Conservation (phyloP, 1,140 invertebrate species). For the Protaetia brevitarsis region DNA sequence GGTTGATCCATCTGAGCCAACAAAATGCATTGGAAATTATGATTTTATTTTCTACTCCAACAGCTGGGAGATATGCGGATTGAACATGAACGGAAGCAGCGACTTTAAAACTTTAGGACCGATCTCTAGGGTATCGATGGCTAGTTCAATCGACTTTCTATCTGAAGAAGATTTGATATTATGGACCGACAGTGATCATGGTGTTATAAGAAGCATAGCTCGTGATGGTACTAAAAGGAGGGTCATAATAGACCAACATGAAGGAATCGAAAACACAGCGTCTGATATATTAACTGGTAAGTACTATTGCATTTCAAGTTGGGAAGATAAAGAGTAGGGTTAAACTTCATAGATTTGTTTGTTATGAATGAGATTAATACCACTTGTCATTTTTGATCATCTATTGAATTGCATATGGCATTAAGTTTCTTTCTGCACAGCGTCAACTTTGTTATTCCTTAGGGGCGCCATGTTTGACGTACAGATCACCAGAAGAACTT, state of each 20-base stretch:
- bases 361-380: no score
- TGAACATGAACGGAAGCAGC: slow-evolving; percentile 54
- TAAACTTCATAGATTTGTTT: no score
- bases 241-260: slow-evolving; percentile 53
- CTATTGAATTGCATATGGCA: not conserved
- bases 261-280: slow-evolving; percentile 57
- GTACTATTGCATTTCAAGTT: slow-evolving; percentile 5
- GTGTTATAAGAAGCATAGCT: slow-evolving; percentile 69
- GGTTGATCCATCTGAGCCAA: slow-evolving; percentile 53
- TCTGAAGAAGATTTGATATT: slow-evolving; percentile 69
- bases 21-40: slow-evolving; percentile 54
- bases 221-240: slow-evolving; percentile 72
- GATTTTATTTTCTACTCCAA: slow-evolving; percentile 76
- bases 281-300: slow-evolving; percentile 63
- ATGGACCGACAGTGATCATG: slow-evolving; percentile 77
- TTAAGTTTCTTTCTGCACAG: no score
- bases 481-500: no score
- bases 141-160: slow-evolving; percentile 73
- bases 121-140: slow-evolving; percentile 72
- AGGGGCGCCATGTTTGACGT: no score
- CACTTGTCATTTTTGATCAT: no score
- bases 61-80: slow-evolving; percentile 71
- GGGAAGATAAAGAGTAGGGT: no score
- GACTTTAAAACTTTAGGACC: slow-evolving; percentile 64
- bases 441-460: no score